Percentiles rank a stretch among this genome's conserved stretches.
Evolutionary conservation across 64 coral and sea anemone species (phyloP).

Genomic region (Montipora efflorescens): DNA sequence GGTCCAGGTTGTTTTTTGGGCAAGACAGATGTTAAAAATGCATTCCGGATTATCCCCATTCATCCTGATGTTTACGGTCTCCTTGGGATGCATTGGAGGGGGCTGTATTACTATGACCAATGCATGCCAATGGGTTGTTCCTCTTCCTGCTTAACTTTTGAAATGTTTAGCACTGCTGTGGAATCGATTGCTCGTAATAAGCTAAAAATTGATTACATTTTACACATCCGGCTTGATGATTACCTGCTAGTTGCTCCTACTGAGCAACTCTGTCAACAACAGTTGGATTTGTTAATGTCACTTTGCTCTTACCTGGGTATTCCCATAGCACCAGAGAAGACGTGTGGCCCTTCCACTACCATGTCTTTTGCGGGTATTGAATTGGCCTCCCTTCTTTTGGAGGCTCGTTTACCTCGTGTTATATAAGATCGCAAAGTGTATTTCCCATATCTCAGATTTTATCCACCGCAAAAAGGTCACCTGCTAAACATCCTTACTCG

Average conservation of each 20-base stretch:
- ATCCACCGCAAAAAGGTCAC: too few relatives aligned
- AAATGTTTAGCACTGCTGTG: slow-evolving; percentile 22
- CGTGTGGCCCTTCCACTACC: not conserved
- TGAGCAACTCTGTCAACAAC: too few relatives aligned
- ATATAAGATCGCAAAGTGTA: too few relatives aligned
- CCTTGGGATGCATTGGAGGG: slow-evolving; percentile 6
- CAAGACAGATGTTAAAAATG: slow-evolving; percentile 20
- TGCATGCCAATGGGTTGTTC: too few relatives aligned
- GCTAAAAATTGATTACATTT: not conserved
- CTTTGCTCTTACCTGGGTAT: too few relatives aligned
- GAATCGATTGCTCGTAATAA: slow-evolving; percentile 1
- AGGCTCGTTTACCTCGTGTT: not conserved
- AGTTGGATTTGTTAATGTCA: too few relatives aligned
- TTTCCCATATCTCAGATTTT: too few relatives aligned
- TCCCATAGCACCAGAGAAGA: not conserved
- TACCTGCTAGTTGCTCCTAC: too few relatives aligned
- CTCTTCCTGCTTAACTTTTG: not conserved
- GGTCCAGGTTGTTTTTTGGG: slow-evolving; percentile 11
- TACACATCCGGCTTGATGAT: too few relatives aligned
- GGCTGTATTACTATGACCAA: not conserved
- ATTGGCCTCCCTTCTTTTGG: not conserved
- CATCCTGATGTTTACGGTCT: not conserved
- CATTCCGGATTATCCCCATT: slow-evolving; percentile 19
- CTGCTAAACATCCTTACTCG: too few relatives aligned
- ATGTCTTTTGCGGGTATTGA: too few relatives aligned